phyloP scores from a whole-genome alignment of 92 coral and sea anemone genomes.

The Epizoanthus stellaris region DNA sequence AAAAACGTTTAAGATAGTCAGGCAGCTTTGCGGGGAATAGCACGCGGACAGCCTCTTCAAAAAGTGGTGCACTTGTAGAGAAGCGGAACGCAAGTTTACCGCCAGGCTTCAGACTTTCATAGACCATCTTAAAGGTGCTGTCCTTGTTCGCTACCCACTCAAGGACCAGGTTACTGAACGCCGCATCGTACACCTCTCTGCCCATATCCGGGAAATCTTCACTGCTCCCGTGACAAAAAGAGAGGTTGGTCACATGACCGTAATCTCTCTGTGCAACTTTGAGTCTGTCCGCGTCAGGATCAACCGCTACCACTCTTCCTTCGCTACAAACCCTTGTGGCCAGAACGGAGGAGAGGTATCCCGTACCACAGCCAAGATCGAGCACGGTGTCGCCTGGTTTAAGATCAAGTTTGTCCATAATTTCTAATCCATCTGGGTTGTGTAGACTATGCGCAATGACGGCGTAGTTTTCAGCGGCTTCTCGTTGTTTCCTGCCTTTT shows the following conservation, averaged over 20 bases:
- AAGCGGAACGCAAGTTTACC: not conserved
- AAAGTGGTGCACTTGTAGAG: not conserved
- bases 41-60: not conserved
- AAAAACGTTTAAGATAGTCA: too few relatives aligned
- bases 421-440: too few relatives aligned
- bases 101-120: not conserved
- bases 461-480: too few relatives aligned
- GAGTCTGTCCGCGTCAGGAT: not conserved
- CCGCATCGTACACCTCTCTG: not conserved
- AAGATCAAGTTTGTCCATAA: too few relatives aligned
- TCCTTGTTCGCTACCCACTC: not conserved
- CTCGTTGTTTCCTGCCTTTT: too few relatives aligned
- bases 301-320: not conserved
- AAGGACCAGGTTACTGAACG: not conserved
- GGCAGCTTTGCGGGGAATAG: too few relatives aligned
- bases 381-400: not conserved
- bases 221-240: not conserved
- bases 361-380: constrained; percentile 8
- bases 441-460: too few relatives aligned
- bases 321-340: not conserved
- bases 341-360: not conserved
- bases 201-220: not conserved
- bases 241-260: not conserved
- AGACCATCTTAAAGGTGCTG: not conserved
- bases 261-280: not conserved